Conservation (phyloP, 2,888 invertebrate species). For the Phymatocera aterrima region DNA sequence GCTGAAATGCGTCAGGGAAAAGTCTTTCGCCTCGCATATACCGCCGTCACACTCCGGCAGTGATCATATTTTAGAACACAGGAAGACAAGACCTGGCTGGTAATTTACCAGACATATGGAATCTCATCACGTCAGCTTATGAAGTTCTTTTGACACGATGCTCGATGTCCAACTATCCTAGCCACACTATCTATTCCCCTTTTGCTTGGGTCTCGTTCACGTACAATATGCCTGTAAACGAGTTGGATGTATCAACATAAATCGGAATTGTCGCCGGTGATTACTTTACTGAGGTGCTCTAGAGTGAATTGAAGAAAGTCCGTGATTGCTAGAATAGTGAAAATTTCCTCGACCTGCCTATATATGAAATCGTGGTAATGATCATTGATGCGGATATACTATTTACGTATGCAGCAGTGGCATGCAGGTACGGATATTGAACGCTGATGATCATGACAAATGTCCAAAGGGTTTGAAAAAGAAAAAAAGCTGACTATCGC, state of each 20-base stretch:
- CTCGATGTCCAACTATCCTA: constrained; percentile 35
- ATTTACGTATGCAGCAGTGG: not conserved
- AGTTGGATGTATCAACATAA: not conserved
- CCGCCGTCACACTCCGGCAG: not conserved
- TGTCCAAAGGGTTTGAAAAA: not conserved
- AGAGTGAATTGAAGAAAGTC: constrained; percentile 14
- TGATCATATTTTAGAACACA: constrained; percentile 43
- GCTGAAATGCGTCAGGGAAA: constrained; percentile 28
- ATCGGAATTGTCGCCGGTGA: constrained; percentile 24
- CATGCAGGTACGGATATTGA: not conserved
- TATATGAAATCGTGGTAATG: not conserved
- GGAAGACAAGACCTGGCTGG: constrained; percentile 22
- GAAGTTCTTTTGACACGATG: constrained; percentile 36
- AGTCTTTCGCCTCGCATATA: constrained; percentile 18
- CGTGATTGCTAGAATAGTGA: constrained; percentile 10
- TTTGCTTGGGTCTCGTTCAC: constrained; percentile 6
- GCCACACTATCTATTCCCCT: constrained; percentile 7
- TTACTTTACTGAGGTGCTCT: constrained; percentile 29
- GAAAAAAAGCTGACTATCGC: not conserved
- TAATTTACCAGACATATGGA: constrained; percentile 41
- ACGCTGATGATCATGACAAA: not conserved
- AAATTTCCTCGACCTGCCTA: constrained; percentile 9
- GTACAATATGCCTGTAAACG: not conserved
- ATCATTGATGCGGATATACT: not conserved
- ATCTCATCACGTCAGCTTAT: constrained; percentile 40